phyloP scores from a whole-genome alignment of 2,888 invertebrate genomes.

The Anarsia innoxiella region DNA sequence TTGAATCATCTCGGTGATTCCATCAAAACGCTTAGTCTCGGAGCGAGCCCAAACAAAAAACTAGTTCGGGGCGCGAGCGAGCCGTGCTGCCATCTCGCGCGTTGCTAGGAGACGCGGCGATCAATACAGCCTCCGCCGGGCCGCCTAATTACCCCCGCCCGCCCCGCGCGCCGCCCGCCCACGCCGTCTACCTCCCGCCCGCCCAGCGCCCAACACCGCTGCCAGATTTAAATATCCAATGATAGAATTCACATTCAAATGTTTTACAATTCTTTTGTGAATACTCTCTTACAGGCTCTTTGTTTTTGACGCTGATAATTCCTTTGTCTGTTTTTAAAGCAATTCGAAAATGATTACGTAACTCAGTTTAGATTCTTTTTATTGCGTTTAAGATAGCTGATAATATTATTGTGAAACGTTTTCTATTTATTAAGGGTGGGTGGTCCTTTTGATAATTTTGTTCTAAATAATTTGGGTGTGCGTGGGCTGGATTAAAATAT shows the following conservation, averaged over 20 bases:
- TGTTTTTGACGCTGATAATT: slow-evolving; percentile 23
- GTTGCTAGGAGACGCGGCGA: slow-evolving; percentile 71
- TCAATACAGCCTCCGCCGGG: slow-evolving; percentile 75
- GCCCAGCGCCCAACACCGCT: slow-evolving; percentile 49
- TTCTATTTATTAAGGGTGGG: too few relatives aligned
- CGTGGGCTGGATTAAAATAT: too few relatives aligned
- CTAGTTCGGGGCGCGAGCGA: slow-evolving; percentile 32
- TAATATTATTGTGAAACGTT: too few relatives aligned
- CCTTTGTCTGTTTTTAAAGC: slow-evolving; percentile 14
- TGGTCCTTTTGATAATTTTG: too few relatives aligned
- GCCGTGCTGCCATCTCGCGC: slow-evolving; percentile 66
- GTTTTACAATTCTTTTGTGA: slow-evolving; percentile 55
- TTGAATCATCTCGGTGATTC: slow-evolving; percentile 65
- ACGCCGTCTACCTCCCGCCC: slow-evolving; percentile 30
- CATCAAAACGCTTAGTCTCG: slow-evolving; percentile 69
- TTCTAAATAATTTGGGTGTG: too few relatives aligned
- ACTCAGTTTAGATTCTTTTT: too few relatives aligned
- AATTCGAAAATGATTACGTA: too few relatives aligned
- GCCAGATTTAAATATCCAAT: slow-evolving; percentile 71
- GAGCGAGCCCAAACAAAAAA: slow-evolving; percentile 62
- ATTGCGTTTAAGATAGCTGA: too few relatives aligned
- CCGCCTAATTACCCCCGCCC: slow-evolving; percentile 65
- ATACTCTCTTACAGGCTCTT: slow-evolving; percentile 44
- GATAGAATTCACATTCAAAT: slow-evolving; percentile 72
- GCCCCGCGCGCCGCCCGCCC: slow-evolving; percentile 24